phyloP scores from a whole-genome alignment of 1,140 invertebrate genomes.

The Rhyzopertha dominica region DNA sequence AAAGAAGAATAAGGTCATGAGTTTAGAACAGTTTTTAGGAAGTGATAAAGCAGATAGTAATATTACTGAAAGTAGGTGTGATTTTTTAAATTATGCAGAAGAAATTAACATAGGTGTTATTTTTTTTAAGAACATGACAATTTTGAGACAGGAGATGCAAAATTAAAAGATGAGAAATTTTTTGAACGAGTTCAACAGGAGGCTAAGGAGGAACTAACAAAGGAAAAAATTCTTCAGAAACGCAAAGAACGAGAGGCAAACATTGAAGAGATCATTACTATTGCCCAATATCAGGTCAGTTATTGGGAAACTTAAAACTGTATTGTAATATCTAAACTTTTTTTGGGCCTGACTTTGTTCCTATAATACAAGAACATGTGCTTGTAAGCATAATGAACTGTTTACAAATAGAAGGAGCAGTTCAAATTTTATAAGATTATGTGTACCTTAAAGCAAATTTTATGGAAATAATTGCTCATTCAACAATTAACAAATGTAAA shows the following conservation, averaged over 20 bases:
- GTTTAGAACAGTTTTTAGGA: conserved; percentile 57
- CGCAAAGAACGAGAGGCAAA: conserved; percentile 43
- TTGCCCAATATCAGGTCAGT: conserved; percentile 40
- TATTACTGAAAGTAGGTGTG: background rate
- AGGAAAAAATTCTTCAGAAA: conserved; percentile 60
- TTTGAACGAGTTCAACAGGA: conserved; percentile 65
- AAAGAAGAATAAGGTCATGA: conserved; percentile 64
- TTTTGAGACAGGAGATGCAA: background rate
- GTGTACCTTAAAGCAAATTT: too few relatives aligned
- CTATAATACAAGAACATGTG: too few relatives aligned
- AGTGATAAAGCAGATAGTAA: conserved; percentile 12
- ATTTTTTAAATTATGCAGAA: conserved; percentile 14
- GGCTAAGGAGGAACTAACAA: conserved; percentile 58
- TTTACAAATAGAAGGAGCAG: too few relatives aligned
- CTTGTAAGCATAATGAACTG: conserved; percentile 19
- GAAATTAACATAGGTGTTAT: too few relatives aligned
- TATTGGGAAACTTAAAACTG: conserved; percentile 5
- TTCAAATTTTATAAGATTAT: too few relatives aligned
- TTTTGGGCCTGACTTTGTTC: too few relatives aligned
- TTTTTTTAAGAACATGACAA: too few relatives aligned
- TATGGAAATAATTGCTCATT: too few relatives aligned
- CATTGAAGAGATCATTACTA: conserved; percentile 38
- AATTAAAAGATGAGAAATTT: conserved; percentile 51
- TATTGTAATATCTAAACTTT: conserved; percentile 2
- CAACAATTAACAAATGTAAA: too few relatives aligned